Evolutionary conservation across 1,140 invertebrate species (phyloP).

Genomic region (Caenorhabditis remanei): DNA sequence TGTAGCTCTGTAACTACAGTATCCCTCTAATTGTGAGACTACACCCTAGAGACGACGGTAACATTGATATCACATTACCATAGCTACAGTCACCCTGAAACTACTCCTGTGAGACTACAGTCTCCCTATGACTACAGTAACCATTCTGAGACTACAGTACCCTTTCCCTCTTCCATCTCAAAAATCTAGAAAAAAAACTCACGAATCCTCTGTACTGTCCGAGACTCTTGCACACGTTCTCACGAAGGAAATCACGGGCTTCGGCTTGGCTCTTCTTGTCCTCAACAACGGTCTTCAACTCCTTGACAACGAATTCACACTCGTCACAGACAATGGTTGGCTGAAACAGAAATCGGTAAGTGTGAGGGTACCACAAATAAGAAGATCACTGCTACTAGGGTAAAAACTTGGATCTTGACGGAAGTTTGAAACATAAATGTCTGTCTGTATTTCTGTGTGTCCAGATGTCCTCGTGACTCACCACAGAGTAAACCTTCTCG

Average conservation of each 20-base stretch:
- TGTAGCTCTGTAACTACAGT: no score
- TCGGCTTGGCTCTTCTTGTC: constrained; percentile 69
- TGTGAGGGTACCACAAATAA: no score
- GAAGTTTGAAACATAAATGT: no score
- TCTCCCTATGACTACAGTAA: no score
- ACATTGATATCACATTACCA: no score
- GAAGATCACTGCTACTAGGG: no score
- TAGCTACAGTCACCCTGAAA: no score
- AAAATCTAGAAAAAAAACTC: constrained; percentile 36
- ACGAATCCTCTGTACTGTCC: constrained; percentile 69
- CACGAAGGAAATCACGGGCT: constrained; percentile 69
- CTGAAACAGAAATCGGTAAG: constrained; percentile 55
- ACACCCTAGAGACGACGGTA: no score
- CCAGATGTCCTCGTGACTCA: neutral
- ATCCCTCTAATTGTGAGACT: no score
- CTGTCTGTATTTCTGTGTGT: no score
- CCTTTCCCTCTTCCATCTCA: neutral
- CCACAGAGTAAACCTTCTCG: constrained; percentile 4
- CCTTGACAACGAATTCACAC: constrained; percentile 76
- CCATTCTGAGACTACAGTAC: constrained; percentile 38
- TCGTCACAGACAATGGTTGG: constrained; percentile 76
- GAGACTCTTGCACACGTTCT: constrained; percentile 71
- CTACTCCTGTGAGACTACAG: no score
- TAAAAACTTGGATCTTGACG: no score
- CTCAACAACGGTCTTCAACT: constrained; percentile 71